These are phyloP conservation scores for Chaitophorus viminalis DNA, from an alignment of 2,888 invertebrate genomes.

Conservation along the genomic window DNA sequence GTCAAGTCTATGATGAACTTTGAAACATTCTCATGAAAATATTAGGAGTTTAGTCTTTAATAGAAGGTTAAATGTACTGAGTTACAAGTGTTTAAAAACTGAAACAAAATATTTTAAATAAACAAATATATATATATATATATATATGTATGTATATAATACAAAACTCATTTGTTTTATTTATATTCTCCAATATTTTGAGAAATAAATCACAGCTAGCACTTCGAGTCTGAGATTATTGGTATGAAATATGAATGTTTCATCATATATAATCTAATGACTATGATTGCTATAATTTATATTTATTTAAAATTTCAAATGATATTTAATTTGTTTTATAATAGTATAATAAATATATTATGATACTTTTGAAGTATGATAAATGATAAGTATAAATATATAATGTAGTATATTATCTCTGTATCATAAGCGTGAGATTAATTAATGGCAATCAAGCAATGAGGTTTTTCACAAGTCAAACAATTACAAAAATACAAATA, in stretches of 20 bases:
- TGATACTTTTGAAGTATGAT: not conserved
- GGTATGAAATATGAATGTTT: too few relatives aligned
- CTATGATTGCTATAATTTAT: too few relatives aligned
- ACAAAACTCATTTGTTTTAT: not conserved
- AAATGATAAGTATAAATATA: not conserved
- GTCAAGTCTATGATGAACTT: not conserved
- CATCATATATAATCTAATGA: too few relatives aligned
- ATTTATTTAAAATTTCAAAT: not conserved
- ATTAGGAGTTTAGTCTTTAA: not conserved
- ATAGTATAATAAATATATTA: not conserved
- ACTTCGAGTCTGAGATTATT: too few relatives aligned
- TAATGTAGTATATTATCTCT: not conserved
- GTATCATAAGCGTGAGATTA: not conserved
- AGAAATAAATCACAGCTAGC: not conserved
- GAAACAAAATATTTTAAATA: too few relatives aligned
- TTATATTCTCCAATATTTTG: not conserved
- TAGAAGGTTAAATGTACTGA: not conserved
- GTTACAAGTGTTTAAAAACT: not conserved
- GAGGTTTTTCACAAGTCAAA: not conserved
- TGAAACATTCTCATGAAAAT: not conserved
- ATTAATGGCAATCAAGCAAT: not conserved
- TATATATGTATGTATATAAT: too few relatives aligned
- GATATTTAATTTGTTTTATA: not conserved
- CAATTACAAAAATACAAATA: not conserved
- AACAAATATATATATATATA: not conserved